Conservation (phyloP, 2,113 vertebrate genomes). For the Irena cyanogastra region DNA sequence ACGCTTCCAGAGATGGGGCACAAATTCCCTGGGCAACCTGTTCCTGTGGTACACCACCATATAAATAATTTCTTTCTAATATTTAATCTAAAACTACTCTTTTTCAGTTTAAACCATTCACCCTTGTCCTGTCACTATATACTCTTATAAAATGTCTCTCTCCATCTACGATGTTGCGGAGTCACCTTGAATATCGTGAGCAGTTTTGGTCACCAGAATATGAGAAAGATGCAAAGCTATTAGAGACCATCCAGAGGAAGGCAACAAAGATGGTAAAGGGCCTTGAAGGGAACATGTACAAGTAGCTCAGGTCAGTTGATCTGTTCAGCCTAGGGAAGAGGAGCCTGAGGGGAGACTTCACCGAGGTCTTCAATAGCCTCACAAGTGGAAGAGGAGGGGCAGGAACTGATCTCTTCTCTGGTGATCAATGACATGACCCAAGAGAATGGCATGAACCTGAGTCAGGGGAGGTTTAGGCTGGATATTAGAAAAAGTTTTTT, state of each 20-base stretch:
- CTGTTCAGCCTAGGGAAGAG: not conserved
- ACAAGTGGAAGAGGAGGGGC: not conserved
- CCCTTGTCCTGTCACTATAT: not conserved
- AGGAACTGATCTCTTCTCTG: not conserved
- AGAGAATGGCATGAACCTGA: not conserved
- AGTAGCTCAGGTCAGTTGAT: not conserved
- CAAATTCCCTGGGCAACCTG: not conserved
- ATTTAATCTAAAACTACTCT: not conserved
- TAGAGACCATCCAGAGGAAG: not conserved
- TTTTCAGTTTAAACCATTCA: not conserved
- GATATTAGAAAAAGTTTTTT: not conserved
- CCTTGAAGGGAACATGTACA: not conserved
- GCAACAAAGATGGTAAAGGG: no score
- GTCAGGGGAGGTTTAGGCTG: not conserved
- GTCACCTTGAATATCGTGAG: not conserved
- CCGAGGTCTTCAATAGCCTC: not conserved
- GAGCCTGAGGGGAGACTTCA: not conserved
- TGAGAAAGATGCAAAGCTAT: not conserved
- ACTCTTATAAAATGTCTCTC: not conserved
- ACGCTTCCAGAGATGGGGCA: not conserved
- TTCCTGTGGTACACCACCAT: not conserved
- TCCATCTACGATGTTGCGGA: accelerated
- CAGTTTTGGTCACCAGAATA: not conserved
- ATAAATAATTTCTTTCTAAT: not conserved
- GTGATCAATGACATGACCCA: no score